Evolutionary conservation across 35 echinoderm and acorn worm genomes (phyloP), one percentile per base, ranked within the genome.

Genomic region (Heliocidaris tuberculata): DNA sequence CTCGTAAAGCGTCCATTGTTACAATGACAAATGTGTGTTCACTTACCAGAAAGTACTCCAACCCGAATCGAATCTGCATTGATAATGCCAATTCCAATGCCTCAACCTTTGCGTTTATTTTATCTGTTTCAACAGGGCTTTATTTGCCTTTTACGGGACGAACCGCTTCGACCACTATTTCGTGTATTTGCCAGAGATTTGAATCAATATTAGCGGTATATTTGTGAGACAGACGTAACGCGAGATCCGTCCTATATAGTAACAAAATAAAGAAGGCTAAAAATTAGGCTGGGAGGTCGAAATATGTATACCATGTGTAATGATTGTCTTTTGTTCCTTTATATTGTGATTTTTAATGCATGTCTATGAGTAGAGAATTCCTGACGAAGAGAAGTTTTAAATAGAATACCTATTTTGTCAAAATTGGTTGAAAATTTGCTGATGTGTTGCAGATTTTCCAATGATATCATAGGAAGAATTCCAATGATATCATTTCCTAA

Each of bases 131-230:
- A 49, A 93, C 91, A 93, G 48, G 49, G 16, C 19, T 93, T 30
- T 89, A 89, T 89, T 89, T 89, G 87, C 87, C 31, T 89, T 89
- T 89, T 89, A 89, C 87, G 31, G 47, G 87, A 48, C 31, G 87
- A 52, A 93, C 47, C 91, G 91, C 47, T 93, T 30, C 29, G 91
- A 93, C 48, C 50, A 49, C 91, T 93, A 17, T 93, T 49, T 93
- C 50, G 50, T 59, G 91, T 93, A 59, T 93, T 93, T 93, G 91
- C 49, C 91, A 59, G 48, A 93, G 48, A 52, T 93, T 93, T 59
- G 91, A 52, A 59, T 93, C 47, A 93, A 93, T 59, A 93, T 93
- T 49, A 93, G 50, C 91, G 91, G 50, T 49, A 93, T 93, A 93
- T 93, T 48, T 93, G 47, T 93, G 87, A 32, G 47, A 48, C 87